Evolutionary conservation across 1,140 invertebrate species (phyloP).

Genomic region (Orius laevigatus): DNA sequence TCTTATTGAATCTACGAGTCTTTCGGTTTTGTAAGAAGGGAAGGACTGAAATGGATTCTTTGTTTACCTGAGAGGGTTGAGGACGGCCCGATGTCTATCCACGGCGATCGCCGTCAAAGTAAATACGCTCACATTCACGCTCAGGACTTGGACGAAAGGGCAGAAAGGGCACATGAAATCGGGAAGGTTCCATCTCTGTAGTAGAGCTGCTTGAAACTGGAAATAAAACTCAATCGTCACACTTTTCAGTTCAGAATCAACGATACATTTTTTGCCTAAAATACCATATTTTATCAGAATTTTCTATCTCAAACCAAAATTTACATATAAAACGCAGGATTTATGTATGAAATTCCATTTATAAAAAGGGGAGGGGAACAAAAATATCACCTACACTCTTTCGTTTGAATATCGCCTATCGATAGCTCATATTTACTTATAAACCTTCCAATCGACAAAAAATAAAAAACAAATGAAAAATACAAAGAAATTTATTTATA

Average conservation of each 20-base stretch:
- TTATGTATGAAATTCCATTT: too few species aligned
- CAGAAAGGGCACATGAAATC: constrained; percentile 68
- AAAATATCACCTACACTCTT: background rate
- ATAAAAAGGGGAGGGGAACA: too few species aligned
- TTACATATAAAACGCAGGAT: too few species aligned
- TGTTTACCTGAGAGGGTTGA: constrained; percentile 45
- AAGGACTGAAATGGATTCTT: too few species aligned
- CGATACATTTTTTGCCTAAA: background rate
- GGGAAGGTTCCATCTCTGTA: constrained; percentile 67
- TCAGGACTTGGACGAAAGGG: constrained; percentile 59
- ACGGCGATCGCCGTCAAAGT: constrained; percentile 65
- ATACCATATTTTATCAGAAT: background rate
- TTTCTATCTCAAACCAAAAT: too few species aligned
- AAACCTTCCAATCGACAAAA: too few species aligned
- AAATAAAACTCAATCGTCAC: background rate
- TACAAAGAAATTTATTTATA: too few species aligned
- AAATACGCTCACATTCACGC: constrained; percentile 66
- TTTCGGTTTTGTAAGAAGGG: too few species aligned
- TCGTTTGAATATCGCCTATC: background rate
- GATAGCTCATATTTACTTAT: too few species aligned
- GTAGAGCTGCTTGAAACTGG: constrained; percentile 64
- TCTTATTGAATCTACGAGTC: too few species aligned
- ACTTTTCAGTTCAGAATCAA: background rate
- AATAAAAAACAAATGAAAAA: too few species aligned
- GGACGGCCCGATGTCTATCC: constrained; percentile 52